Conservation (phyloP, 2,888 invertebrate genomes). For the Cataglyphis altisquamis region DNA sequence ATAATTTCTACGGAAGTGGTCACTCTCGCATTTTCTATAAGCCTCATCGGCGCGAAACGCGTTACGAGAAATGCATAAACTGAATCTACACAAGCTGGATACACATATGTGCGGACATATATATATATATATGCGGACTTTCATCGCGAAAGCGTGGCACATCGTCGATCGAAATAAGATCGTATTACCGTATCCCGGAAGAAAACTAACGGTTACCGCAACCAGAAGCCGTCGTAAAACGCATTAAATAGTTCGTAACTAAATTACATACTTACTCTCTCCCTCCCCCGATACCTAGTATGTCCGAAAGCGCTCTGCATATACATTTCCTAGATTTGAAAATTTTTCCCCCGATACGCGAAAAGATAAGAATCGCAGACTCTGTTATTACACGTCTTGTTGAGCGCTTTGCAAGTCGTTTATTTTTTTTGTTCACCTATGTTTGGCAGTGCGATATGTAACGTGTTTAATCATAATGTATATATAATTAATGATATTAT, state of each 20-base stretch:
- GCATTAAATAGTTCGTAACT: conserved; percentile 75
- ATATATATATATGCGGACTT: conserved; percentile 62
- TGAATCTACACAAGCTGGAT: conserved; percentile 13
- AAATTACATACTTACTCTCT: conserved; percentile 59
- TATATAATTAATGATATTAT: background rate
- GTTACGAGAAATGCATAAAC: conserved; percentile 28
- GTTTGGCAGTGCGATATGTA: background rate
- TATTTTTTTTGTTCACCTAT: background rate
- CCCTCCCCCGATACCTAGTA: conserved; percentile 9
- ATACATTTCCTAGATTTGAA: conserved; percentile 42
- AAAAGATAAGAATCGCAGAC: conserved; percentile 13
- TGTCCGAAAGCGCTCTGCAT: conserved; percentile 44
- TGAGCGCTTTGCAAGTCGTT: conserved; percentile 3
- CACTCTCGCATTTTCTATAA: conserved; percentile 17
- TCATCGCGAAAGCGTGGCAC: conserved; percentile 74
- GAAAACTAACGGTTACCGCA: conserved; percentile 72
- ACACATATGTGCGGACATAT: conserved; percentile 38
- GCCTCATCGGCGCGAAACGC: conserved; percentile 48
- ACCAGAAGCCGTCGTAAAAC: conserved; percentile 71
- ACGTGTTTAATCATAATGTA: background rate
- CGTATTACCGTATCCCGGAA: conserved; percentile 71
- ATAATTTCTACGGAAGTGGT: conserved; percentile 58
- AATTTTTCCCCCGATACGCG: conserved; percentile 20
- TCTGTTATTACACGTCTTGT: conserved; percentile 15
- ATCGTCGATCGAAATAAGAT: conserved; percentile 61